Conservation (phyloP, 2,113 vertebrate genomes). For the Cheirogaleus medius region DNA sequence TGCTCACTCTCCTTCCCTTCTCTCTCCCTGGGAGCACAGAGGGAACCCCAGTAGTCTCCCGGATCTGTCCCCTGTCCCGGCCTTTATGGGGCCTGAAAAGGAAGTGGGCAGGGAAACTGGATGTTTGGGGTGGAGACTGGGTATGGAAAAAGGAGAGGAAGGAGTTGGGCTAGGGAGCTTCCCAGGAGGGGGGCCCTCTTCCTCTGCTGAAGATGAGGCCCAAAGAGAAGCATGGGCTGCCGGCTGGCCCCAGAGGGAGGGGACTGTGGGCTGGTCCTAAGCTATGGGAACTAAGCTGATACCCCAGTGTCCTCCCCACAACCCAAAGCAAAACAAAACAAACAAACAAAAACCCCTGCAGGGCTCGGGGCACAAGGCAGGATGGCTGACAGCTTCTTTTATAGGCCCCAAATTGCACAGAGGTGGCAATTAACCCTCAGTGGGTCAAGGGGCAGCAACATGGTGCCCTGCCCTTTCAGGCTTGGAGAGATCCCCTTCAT, state of each 20-base stretch:
- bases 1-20: neutral
- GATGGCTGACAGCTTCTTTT: constrained; percentile 22
- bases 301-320: too few relatives aligned
- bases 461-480: neutral
- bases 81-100: constrained; percentile 7
- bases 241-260: neutral
- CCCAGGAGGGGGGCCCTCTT: neutral
- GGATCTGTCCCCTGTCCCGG: neutral
- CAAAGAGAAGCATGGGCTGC: neutral
- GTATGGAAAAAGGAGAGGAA: neutral
- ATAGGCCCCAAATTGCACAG: constrained; percentile 16
- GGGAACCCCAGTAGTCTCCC: neutral
- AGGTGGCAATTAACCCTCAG: constrained; percentile 59
- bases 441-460: constrained; percentile 41
- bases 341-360: neutral
- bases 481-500: neutral
- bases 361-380: neutral
- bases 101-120: neutral
- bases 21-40: neutral
- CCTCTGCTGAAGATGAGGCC: neutral
- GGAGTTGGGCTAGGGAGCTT: neutral
- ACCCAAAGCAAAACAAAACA: too few relatives aligned
- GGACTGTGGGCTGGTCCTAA: neutral
- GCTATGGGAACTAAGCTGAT: neutral
- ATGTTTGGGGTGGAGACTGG: neutral